phyloP scores from a whole-genome alignment of 2,113 vertebrate genomes.

The Poecile atricapillus region DNA sequence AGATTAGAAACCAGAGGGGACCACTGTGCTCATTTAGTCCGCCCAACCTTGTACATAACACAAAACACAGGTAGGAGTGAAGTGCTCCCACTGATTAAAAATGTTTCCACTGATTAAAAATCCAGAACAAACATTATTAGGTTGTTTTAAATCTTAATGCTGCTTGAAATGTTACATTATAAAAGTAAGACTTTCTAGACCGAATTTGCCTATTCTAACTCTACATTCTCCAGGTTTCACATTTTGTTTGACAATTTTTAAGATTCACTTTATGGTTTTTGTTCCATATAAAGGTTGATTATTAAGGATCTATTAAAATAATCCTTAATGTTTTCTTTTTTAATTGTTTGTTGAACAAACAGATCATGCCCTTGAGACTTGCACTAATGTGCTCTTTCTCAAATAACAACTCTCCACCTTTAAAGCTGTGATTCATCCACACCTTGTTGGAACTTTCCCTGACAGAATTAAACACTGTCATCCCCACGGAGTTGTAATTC shows the following conservation, averaged over 20 bases:
- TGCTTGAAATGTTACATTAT: not conserved
- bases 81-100: not conserved
- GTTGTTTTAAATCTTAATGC: not conserved
- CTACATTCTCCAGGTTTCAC: not conserved
- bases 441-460: not conserved
- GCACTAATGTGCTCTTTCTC: not conserved
- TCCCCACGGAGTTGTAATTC: not conserved
- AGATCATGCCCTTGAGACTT: not conserved
- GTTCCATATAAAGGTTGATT: not conserved
- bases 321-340: not conserved
- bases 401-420: not conserved
- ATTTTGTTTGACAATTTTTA: not conserved
- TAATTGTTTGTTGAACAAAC: not conserved
- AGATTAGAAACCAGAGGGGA: not conserved
- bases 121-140: not conserved
- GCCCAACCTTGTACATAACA: not conserved
- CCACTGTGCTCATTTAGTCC: not conserved
- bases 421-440: not conserved
- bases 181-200: not conserved
- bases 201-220: not conserved
- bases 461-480: not conserved
- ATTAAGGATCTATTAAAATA: not conserved
- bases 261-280: not conserved
- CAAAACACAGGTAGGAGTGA: not conserved
- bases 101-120: not conserved